These are phyloP conservation scores for Monochamus saltuarius DNA, from an alignment of 1,140 invertebrate species.

Conservation along the genomic window DNA sequence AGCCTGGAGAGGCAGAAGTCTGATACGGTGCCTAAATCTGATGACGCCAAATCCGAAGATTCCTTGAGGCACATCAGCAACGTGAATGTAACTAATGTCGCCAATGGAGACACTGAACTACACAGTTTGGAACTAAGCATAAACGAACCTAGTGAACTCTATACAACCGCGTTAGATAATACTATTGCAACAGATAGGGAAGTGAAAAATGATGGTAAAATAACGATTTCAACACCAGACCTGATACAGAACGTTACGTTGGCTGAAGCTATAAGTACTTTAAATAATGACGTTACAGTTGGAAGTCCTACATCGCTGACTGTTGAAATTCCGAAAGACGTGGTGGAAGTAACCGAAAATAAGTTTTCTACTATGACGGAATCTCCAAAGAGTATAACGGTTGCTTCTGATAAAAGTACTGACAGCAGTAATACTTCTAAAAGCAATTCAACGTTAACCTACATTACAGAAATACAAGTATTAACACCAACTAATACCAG, in stretches of 20 bases:
- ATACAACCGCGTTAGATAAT: conserved; percentile 40
- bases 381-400: conserved; percentile 4
- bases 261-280: conserved; percentile 37
- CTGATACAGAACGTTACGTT: conserved; percentile 41
- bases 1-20: conserved; percentile 57
- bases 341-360: conserved; percentile 22
- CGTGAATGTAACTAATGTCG: conserved; percentile 37
- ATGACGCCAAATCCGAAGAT: conserved; percentile 54
- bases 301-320: conserved; percentile 13
- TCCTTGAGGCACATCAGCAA: conserved; percentile 24
- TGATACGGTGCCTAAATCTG: conserved; percentile 50
- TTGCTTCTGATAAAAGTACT: conserved; percentile 17
- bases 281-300: conserved; percentile 37
- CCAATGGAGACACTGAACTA: conserved; percentile 31
- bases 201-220: conserved; percentile 24
- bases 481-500: conserved; percentile 31
- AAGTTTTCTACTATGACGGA: conserved; percentile 16
- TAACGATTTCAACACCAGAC: conserved; percentile 29
- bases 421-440: conserved; percentile 17
- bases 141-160: conserved; percentile 37
- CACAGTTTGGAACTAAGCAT: conserved; percentile 39
- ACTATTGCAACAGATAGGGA: conserved; percentile 20
- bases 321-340: not conserved
- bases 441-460: conserved; percentile 36
- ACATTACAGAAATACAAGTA: conserved; percentile 50